Base-by-base conservation (phyloP, 2,888 invertebrate genomes). In the Entomobrya proxima region DNA sequence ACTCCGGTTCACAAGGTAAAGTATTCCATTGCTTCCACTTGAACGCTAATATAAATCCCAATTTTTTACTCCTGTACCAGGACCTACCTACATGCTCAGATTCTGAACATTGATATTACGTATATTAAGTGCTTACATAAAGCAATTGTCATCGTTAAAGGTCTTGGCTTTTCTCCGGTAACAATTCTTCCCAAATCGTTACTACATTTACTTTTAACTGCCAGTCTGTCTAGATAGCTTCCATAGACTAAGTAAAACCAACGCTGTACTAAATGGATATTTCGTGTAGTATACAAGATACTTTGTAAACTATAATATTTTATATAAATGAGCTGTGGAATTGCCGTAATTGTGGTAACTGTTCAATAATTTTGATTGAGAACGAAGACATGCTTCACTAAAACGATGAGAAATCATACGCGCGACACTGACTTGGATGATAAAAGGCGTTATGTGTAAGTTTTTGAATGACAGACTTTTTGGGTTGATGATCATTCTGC, bases 391-490 rank as follows among this genome's bases (percentile, higher is more conserved):
- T 40, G 37, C 21, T n/a, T 21, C 9, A 52, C 4, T 18, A 5
- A 13, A 30, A 61, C 32, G 32, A 61, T 61, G 61, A 61, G 32
- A 32, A 61, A 32, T 32, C 18, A 5, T 35, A 35, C 61, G 6
- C 2, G 32, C n/a, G n/a, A n/a, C n/a, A n/a, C n/a, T 32, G 61
- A 52, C 37, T 24, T 13, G 44, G 40, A 7, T 44, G 40, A 47
- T 74, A 74, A 74, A 15, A 50, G 21, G n/a, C 47, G 52, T 40
- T 27, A 21, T 15, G 4, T 21, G 18, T 24, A 24, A 21, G 15
- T 58, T 52, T 69, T 37, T 69, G 69, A 69, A 69, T 69, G 69
- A 69, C 72, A 72, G 44, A 30, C 50, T 47, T 69, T 37, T 69
- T 69, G 21, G 21, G 27, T 30, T 58, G 27, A 30, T 30, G 30